Conservation (phyloP, 2,113 vertebrate species). For the Clarias magur region DNA sequence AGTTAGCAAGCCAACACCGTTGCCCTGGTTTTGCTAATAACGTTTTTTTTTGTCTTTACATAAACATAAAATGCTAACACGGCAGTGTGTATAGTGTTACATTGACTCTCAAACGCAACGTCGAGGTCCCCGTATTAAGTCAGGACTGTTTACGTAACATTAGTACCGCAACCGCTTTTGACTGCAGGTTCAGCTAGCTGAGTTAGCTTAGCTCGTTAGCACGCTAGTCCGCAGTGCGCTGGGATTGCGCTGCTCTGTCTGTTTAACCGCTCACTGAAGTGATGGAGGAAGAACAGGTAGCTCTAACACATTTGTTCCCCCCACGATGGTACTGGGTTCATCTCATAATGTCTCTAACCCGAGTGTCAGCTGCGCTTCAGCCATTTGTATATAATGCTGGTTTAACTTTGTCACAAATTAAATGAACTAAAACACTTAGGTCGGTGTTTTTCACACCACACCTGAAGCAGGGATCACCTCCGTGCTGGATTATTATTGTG, state of each 20-base stretch:
- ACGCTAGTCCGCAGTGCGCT: conserved; percentile 49
- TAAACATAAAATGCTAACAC: not conserved
- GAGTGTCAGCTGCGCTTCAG: too few species aligned
- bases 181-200: not conserved
- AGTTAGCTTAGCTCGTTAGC: conserved; percentile 25
- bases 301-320: not conserved
- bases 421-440: not conserved
- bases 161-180: not conserved
- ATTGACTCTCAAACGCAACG: not conserved
- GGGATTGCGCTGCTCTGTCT: conserved; percentile 17
- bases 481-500: not conserved
- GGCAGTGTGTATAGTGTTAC: not conserved
- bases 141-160: not conserved
- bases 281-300: not conserved
- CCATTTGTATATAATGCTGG: not conserved
- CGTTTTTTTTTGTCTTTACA: not conserved
- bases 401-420: not conserved
- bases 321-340: not conserved
- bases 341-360: not conserved
- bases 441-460: not conserved
- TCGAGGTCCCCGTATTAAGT: not conserved
- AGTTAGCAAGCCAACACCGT: conserved; percentile 4
- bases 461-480: not conserved
- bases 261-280: not conserved
- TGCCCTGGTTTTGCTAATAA: not conserved